Evolutionary conservation across 2,113 vertebrate genomes (phyloP).

Genomic region (Glaucomys volans): DNA sequence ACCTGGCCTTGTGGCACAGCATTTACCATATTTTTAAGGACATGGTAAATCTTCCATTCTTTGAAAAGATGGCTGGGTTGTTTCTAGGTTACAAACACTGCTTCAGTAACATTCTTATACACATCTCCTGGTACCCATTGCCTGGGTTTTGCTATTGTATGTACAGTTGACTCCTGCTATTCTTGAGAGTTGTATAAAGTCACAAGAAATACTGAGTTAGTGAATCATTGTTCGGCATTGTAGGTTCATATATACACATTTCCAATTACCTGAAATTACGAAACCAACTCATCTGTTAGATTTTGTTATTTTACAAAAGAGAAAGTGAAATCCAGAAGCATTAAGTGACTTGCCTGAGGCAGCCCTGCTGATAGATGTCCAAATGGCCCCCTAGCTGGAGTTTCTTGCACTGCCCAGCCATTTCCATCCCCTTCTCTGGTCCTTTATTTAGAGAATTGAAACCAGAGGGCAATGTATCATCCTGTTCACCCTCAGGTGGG

Average conservation of each 20-base stretch:
- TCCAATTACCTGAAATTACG: neutral
- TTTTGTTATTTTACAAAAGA: neutral
- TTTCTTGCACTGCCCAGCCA: neutral
- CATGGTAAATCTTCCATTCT: neutral
- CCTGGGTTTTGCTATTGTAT: neutral
- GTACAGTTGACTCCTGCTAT: neutral
- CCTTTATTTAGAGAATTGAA: neutral
- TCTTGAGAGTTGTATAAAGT: neutral
- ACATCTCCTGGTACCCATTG: neutral
- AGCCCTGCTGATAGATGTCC: neutral
- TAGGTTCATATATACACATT: too few species aligned
- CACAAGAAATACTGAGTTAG: neutral
- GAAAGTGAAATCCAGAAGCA: neutral
- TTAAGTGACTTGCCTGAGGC: neutral
- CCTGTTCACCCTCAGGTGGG: neutral
- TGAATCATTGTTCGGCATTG: neutral
- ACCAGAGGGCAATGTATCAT: rapidly evolving
- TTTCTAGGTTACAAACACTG: neutral
- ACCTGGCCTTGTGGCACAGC: neutral
- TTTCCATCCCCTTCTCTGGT: neutral
- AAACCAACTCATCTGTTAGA: neutral
- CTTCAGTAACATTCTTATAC: neutral
- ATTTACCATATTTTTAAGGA: neutral
- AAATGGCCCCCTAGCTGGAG: neutral
- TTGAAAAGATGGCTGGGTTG: neutral